Evolutionary conservation across 2,888 invertebrate genomes (phyloP), one percentile per base, ranked within the genome.

Genomic region (Athrips mouffetella): DNA sequence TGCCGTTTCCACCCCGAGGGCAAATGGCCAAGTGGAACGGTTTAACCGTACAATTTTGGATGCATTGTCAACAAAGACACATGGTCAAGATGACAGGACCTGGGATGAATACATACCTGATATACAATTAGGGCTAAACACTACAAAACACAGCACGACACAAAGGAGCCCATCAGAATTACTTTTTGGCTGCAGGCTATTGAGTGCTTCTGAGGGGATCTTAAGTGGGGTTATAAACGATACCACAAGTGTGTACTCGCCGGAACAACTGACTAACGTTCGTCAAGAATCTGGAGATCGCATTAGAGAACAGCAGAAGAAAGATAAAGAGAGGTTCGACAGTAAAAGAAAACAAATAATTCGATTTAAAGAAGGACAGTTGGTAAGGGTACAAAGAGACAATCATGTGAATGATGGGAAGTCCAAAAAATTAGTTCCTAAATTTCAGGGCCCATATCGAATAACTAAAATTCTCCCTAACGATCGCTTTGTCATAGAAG

Each of bases 61-160:
- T 15, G 47, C 42, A 21, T 16, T 48, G 6, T 25, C 37, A 3
- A 15, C 44, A 1, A 37, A 42, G 29, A 21, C 30, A 1, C 35
- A 48, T 10, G 21, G 39, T 11, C 21, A 51, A 13, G 47, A 51
- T 16, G 49, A 53, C 7, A 48, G 31, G 31, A 27, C 18, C 6
- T 53, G 50, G 53, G 53, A 53, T 16, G 46, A 53, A 8, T 18
- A 53, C 11, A 40, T 57, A 6, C 10, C 42, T n/a, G 54, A 57
- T 16, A 53, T 53, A 7, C 54, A 54, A 21, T 13, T 54, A 11
- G 57, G 53, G 0, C 3, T 57, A 5, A 57, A 55, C n/a, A 54
- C 52, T 0, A 58, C 49, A 2, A 27, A 15, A 3, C 48, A 58
- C 13, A 55, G 48, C 23, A 58, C 50, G 0, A 58, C 54, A 8